A percentile compares a stretch with the other conserved stretches of the same genome.
Evolutionary conservation across 2,113 vertebrate species (phyloP).

Genomic region (Meles meles): DNA sequence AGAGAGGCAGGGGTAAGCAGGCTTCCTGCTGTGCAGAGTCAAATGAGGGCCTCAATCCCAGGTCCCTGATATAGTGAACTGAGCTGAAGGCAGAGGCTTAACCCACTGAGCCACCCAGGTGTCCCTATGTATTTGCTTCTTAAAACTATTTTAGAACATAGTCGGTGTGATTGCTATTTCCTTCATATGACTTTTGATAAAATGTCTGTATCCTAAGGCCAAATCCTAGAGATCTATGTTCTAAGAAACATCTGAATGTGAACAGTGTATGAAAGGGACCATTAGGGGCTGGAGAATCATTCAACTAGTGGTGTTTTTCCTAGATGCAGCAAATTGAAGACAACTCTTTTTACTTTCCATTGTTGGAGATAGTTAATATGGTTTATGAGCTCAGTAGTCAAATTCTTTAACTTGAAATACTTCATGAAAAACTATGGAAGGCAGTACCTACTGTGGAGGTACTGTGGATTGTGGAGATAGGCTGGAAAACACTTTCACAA

Average conservation of each 20-base stretch:
- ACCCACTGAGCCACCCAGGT: no score
- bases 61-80: no score
- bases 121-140: not conserved
- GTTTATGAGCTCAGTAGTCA: not conserved
- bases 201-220: not conserved
- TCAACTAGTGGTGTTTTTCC: not conserved
- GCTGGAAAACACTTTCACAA: not conserved
- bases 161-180: not conserved
- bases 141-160: not conserved
- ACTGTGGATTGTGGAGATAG: accelerated
- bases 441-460: no score
- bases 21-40: no score
- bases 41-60: no score
- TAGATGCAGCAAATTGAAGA: not conserved
- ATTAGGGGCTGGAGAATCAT: not conserved
- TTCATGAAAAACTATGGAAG: not conserved
- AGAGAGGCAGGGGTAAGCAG: no score
- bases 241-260: not conserved
- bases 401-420: not conserved
- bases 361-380: not conserved
- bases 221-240: not conserved
- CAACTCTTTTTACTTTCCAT: not conserved
- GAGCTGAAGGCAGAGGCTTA: no score
- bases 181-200: not conserved
- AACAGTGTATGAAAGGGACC: not conserved